phyloP scores from a whole-genome alignment of 2,888 invertebrate species.

The Macaria liturata region DNA sequence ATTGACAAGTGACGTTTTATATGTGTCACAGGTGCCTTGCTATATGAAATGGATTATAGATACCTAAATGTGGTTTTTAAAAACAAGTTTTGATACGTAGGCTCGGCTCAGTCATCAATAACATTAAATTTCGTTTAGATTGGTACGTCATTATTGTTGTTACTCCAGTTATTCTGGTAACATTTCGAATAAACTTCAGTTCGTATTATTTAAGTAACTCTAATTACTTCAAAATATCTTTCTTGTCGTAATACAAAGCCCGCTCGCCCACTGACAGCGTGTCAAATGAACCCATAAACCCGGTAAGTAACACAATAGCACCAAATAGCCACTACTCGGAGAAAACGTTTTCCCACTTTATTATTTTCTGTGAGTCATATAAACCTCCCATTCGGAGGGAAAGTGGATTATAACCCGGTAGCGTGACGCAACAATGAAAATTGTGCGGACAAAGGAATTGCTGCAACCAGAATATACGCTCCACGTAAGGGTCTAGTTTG shows the following conservation, averaged over 20 bases:
- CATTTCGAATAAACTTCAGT: constrained; percentile 23
- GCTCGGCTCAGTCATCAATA: constrained; percentile 10
- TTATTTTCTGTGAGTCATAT: constrained; percentile 60
- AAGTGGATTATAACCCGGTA: constrained; percentile 63
- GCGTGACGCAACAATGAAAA: constrained; percentile 79
- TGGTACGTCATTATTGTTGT: constrained; percentile 17
- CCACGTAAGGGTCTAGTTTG: constrained; percentile 61
- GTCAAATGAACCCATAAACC: constrained; percentile 27
- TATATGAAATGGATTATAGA: too few species aligned
- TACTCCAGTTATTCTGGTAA: constrained; percentile 25
- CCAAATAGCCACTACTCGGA: constrained; percentile 53
- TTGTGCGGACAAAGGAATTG: constrained; percentile 78
- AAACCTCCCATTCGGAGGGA: constrained; percentile 67
- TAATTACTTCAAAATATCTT: constrained; percentile 39
- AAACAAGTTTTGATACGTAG: constrained; percentile 11
- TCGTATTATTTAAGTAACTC: too few species aligned
- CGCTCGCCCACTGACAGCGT: constrained; percentile 27
- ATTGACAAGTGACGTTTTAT: too few species aligned
- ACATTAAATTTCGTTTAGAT: constrained; percentile 2
- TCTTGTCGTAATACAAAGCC: constrained; percentile 41
- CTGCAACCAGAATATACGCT: constrained; percentile 49
- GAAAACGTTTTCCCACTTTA: constrained; percentile 58
- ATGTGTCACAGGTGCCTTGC: too few species aligned
- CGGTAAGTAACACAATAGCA: constrained; percentile 31
- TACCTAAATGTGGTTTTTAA: not conserved